Conservation (phyloP, 2,888 invertebrate species). For the Drosophila infuscata region DNA sequence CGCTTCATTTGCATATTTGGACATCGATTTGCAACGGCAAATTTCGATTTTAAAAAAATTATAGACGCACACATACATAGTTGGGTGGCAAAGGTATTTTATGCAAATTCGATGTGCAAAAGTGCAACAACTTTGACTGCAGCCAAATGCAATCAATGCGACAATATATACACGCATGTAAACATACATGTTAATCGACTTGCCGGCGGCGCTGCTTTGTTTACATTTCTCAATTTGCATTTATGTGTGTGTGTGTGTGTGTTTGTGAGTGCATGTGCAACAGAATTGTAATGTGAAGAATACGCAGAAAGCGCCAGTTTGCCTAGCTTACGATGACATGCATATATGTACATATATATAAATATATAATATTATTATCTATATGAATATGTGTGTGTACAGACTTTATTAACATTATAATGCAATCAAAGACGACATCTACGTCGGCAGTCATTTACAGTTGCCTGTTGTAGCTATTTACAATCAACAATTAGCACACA, state of each 20-base stretch:
- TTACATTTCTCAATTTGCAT: conserved; percentile 35
- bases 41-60: conserved; percentile 3
- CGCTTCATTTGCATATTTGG: conserved; percentile 7
- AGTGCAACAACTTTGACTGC: conserved; percentile 62
- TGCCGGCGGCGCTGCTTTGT: conserved; percentile 24
- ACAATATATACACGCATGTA: not conserved
- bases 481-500: conserved; percentile 1
- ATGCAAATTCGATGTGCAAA: conserved; percentile 50
- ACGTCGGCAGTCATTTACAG: not conserved
- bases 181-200: not conserved
- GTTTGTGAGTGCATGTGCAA: not conserved
- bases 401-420: conserved; percentile 5
- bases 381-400: not conserved
- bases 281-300: conserved; percentile 1
- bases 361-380: not conserved
- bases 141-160: conserved; percentile 34
- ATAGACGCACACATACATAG: no score
- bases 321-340: conserved; percentile 22
- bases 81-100: conserved; percentile 26
- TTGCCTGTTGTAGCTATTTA: conserved; percentile 1
- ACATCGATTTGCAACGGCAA: conserved; percentile 43
- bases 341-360: conserved; percentile 3
- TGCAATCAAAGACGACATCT: not conserved
- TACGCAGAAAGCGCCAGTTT: conserved; percentile 1
- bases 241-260: not conserved